Evolutionary conservation across 1,140 invertebrate genomes (phyloP).

Genomic region (Asbolus verrucosus): DNA sequence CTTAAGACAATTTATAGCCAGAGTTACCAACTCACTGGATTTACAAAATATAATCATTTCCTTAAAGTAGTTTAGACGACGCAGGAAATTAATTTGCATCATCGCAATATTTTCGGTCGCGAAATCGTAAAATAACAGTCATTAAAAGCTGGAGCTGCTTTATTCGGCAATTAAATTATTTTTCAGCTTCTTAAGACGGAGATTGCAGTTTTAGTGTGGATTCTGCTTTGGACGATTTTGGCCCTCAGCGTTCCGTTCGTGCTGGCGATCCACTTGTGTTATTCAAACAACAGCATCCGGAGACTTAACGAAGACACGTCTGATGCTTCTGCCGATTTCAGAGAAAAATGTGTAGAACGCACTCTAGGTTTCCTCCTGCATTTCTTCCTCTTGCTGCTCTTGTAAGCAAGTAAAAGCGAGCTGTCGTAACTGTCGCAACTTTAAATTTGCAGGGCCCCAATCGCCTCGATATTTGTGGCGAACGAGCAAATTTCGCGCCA

Average conservation of each 20-base stretch:
- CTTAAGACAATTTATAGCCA: constrained; percentile 21
- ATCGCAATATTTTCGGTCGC: no score
- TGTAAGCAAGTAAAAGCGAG: constrained; percentile 66
- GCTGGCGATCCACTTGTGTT: constrained; percentile 44
- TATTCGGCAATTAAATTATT: constrained; percentile 2
- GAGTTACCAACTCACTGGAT: constrained; percentile 24
- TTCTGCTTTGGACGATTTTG: constrained; percentile 53
- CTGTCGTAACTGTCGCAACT: neutral
- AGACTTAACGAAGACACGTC: constrained; percentile 51
- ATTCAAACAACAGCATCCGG: constrained; percentile 30
- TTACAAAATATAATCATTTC: constrained; percentile 38
- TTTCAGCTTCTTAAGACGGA: constrained; percentile 55
- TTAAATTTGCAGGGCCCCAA: constrained; percentile 64
- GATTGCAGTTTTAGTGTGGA: constrained; percentile 48
- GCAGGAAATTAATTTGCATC: constrained; percentile 36
- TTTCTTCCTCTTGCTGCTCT: constrained; percentile 65
- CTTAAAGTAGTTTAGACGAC: constrained; percentile 2
- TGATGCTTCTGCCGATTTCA: constrained; percentile 60
- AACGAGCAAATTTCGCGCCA: constrained; percentile 70
- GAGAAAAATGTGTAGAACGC: constrained; percentile 61
- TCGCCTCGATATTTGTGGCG: constrained; percentile 70
- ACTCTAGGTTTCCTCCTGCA: constrained; percentile 63
- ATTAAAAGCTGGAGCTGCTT: constrained; percentile 4
- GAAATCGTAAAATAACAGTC: constrained; percentile 3
- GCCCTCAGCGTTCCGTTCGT: constrained; percentile 50